Base-by-base conservation (phyloP, 1,140 invertebrate species). In the Drosophila obscura region DNA sequence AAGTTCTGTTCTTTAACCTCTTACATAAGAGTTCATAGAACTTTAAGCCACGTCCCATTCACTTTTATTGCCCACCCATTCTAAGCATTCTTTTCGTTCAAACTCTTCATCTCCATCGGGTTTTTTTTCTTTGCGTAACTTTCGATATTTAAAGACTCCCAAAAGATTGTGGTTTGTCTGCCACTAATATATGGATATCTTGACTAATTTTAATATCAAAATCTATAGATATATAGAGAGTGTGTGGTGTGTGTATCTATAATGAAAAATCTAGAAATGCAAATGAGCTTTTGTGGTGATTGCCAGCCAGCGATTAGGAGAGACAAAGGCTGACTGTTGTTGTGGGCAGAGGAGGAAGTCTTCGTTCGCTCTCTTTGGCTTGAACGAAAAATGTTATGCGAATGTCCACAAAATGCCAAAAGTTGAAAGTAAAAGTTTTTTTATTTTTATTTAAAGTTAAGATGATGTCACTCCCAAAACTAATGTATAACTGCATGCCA, bases 221-320 rank as follows among this genome's bases (percentile, higher is more conserved):
- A 71, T 69, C 67, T 44, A 49, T 55, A 56, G 35, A 39, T 39
- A 39, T 13, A 35, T 26, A 61, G 19, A 61, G 22, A 39, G n/a
- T 35, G 8, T 31, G 28, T 35, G 31, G 46, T 64, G 8, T 5
- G 22, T n/a, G 59, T 80, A 81, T 85, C 82, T 75, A 64, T 58
- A 72, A 69, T 68, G 45, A 16, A 62, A 83, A 78, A 85, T 82
- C 82, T 76, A 82, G 83, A 79, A 79, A 87, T 87, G 82, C 83
- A 88, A 87, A 87, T 87, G 56, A 79, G 58, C 45, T 69, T 58
- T 68, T 63, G 26, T 39, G 35, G 35, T 39, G 71, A 74, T 74
- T 53, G 72, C 51, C 48, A 53, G 69, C 57, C 53, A 61, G 56
- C 52, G 80, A 78, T 74, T 60, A 35, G 71, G 16, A 46, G 52